Evolutionary conservation across 2,888 invertebrate species (phyloP), one percentile per base, ranked within the genome.

Genomic region (Quadriops clusia): DNA sequence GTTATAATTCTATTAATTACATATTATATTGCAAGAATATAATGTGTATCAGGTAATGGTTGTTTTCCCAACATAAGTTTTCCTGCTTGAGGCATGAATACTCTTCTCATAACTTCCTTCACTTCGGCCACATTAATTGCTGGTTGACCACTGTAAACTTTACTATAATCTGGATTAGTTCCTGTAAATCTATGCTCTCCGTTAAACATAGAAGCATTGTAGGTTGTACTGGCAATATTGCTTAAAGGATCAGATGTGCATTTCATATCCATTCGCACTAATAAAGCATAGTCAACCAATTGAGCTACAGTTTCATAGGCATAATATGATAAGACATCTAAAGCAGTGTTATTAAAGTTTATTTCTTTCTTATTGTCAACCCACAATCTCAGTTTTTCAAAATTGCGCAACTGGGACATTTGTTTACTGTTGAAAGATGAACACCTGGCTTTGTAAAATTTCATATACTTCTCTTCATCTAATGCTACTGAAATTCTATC

Each of bases 231-330:
- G n/a, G 68, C 67, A 42, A 78, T 68, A 38, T 78, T 72, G 40
- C 74, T 73, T 32, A 78, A 74, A 0, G 81, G 77, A 53, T 84
- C 82, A 2, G 73, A 74, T 22, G 64, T 73, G 51, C 73, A 74
- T 38, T 68, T 74, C 21, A 70, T 70, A 54, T 89, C 89, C 47
- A 85, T 74, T 23, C 87, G 67, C 2, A 89, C 77, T 26, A 90
- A 54, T 38, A 90, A 74, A 0, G 85, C 80, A 44, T 80, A 74
- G 60, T 91, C 91, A 2, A 86, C 77, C 33, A 91, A 74, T 54
- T 87, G 82, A 0, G 90, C 90, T 5, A 93, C 81, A 0, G 86
- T 86, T 63, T 93, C 90, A 54, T 86, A 86, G 0, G 89, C 87
- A 41, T 90, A 65, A 53, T 89, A 91, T 25, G 81, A 74, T 38